A percentile compares a stretch with the other conserved stretches of the same genome.
These are phyloP conservation scores for Romanogobio albipinnatus DNA, from an alignment of 2,113 vertebrate species.

Conservation along the genomic window DNA sequence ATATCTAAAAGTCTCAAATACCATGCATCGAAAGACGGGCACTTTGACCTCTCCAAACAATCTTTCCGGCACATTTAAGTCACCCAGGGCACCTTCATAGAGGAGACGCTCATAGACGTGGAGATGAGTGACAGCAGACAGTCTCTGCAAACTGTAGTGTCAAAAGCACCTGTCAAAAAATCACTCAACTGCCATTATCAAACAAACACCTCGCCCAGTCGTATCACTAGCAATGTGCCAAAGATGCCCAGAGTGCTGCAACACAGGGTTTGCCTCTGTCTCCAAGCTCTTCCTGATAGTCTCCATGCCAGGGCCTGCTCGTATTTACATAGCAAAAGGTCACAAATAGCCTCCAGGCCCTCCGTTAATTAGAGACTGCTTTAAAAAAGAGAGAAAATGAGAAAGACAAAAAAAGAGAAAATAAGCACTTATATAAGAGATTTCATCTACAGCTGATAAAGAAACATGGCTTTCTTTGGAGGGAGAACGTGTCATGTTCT, in stretches of 20 bases:
- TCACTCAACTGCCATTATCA: constrained; percentile 68
- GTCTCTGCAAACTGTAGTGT: constrained; percentile 72
- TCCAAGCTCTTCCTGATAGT: constrained; percentile 31
- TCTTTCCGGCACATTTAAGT: background rate
- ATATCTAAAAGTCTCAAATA: background rate
- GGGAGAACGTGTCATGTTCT: constrained; percentile 44
- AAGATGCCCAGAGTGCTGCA: constrained; percentile 73
- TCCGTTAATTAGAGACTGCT: constrained; percentile 79
- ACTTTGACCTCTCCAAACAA: constrained; percentile 17
- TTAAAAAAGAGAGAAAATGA: constrained; percentile 65
- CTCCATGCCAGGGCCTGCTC: constrained; percentile 60
- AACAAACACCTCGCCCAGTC: constrained; percentile 64
- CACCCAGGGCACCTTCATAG: constrained; percentile 7
- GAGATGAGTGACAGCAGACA: constrained; percentile 73
- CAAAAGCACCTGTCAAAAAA: constrained; percentile 76
- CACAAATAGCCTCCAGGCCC: constrained; percentile 80
- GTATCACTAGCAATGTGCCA: constrained; percentile 72
- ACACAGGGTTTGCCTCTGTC: constrained; percentile 63
- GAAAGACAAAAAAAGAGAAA: constrained; percentile 58
- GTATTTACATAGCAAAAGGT: constrained; percentile 84
- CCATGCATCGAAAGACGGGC: background rate
- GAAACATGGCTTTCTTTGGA: constrained; percentile 60
- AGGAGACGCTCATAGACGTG: constrained; percentile 39
- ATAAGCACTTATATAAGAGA: constrained; percentile 68
- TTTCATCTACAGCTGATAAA: constrained; percentile 62